These are phyloP conservation scores for Caenorhabditis brenneri DNA, from an alignment of 1,140 invertebrate species.

Conservation along the genomic window DNA sequence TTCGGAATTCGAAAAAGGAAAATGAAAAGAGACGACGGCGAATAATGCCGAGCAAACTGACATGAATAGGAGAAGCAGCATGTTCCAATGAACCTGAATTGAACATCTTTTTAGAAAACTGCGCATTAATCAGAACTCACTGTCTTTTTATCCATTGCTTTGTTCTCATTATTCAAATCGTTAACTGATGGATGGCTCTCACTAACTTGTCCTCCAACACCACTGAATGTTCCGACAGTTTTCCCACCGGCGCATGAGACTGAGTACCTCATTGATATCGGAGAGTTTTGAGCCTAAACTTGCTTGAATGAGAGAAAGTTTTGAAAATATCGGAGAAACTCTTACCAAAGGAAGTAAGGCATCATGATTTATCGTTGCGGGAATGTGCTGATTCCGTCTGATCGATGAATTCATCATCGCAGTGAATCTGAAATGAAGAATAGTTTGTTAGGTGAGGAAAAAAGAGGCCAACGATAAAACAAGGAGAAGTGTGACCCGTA, in stretches of 20 bases:
- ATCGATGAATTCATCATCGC: not conserved
- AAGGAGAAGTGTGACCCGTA: not conserved
- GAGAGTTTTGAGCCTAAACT: constrained; percentile 6
- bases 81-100: constrained; percentile 24
- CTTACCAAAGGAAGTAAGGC: not conserved
- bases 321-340: not conserved
- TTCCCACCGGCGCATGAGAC: not conserved
- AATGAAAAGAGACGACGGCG: not conserved
- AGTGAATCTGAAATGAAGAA: not conserved
- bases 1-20: constrained; percentile 1
- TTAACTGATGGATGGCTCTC: constrained; percentile 19
- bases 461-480: not conserved
- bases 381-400: not conserved
- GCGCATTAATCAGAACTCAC: not conserved
- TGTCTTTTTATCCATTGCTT: constrained; percentile 1
- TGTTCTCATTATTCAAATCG: constrained; percentile 12
- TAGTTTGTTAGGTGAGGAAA: not conserved
- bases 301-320: not conserved
- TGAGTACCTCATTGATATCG: constrained; percentile 6
- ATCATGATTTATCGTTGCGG: not conserved
- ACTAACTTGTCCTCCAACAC: constrained; percentile 7
- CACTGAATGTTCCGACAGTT: constrained; percentile 3
- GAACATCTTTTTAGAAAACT: not conserved
- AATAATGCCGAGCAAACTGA: constrained; percentile 8
- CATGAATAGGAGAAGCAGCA: constrained; percentile 2